Evolutionary conservation across 1,140 invertebrate genomes (phyloP).

Genomic region (Semibalanus balanoides): DNA sequence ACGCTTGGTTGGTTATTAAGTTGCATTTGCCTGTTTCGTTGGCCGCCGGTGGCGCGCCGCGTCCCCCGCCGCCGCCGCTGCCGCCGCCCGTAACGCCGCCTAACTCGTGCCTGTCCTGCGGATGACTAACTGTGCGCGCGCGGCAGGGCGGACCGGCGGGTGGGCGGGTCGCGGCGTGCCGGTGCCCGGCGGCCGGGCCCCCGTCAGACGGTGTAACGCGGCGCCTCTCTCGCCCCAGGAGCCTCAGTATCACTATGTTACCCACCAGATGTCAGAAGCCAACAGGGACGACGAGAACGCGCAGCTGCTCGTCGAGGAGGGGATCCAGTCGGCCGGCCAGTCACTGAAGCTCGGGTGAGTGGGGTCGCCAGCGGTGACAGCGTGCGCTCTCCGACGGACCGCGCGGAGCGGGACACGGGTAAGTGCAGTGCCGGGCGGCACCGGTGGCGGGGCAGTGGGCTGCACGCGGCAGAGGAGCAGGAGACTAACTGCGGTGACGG

Average conservation of each 20-base stretch:
- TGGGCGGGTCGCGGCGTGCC: too few relatives aligned
- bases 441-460: background rate
- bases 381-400: background rate
- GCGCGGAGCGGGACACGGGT: too few relatives aligned
- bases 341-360: constrained; percentile 14
- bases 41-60: background rate
- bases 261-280: constrained; percentile 5
- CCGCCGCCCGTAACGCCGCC: too few relatives aligned
- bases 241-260: background rate
- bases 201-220: background rate
- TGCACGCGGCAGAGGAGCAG: too few relatives aligned
- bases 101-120: too few relatives aligned
- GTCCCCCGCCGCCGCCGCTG: too few relatives aligned
- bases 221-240: background rate
- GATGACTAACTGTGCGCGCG: too few relatives aligned
- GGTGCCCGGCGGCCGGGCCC: too few relatives aligned
- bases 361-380: background rate
- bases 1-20: background rate
- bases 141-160: too few relatives aligned
- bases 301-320: constrained; percentile 34
- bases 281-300: constrained; percentile 29
- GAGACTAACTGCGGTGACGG: background rate
- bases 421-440: too few relatives aligned
- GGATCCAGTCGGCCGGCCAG: constrained; percentile 27
- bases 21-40: background rate